A percentile compares a stretch with the other conserved stretches of the same genome.
Conservation (phyloP, 2,113 vertebrate genomes). For the Pterocles burchelli region DNA sequence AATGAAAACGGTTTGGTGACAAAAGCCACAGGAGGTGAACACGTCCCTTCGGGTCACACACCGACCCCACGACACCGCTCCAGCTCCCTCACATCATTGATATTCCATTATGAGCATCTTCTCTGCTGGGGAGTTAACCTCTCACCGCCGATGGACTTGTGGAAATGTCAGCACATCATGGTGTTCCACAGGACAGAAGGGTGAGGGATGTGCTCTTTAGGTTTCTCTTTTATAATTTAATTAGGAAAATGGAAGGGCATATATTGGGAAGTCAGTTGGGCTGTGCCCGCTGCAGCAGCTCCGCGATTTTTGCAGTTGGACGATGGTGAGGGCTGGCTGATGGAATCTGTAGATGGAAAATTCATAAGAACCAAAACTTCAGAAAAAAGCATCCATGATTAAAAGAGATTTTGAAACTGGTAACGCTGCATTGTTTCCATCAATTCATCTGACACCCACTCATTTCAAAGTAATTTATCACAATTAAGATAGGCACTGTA, state of each 20-base stretch:
- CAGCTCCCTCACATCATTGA: background rate
- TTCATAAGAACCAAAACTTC: background rate
- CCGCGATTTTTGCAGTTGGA: background rate
- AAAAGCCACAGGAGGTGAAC: background rate
- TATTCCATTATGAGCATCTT: background rate
- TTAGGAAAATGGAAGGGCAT: background rate
- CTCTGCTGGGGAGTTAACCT: background rate
- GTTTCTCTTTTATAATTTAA: background rate
- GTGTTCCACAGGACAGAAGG: background rate
- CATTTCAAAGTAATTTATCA: background rate
- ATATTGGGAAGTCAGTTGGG: background rate
- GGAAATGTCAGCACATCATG: background rate
- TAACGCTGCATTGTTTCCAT: background rate
- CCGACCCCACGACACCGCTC: fast-evolving
- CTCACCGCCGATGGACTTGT: fast-evolving
- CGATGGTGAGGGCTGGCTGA: background rate
- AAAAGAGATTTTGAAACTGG: background rate
- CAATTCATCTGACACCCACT: background rate
- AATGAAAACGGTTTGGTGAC: background rate
- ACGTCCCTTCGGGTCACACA: background rate
- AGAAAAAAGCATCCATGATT: background rate
- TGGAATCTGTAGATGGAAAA: background rate
- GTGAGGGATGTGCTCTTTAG: background rate
- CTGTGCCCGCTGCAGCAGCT: background rate
- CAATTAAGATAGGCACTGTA: conserved; percentile 14